Evolutionary conservation across 2,113 vertebrate species (phyloP).

Genomic region (Phalacrocorax pelagicus): DNA sequence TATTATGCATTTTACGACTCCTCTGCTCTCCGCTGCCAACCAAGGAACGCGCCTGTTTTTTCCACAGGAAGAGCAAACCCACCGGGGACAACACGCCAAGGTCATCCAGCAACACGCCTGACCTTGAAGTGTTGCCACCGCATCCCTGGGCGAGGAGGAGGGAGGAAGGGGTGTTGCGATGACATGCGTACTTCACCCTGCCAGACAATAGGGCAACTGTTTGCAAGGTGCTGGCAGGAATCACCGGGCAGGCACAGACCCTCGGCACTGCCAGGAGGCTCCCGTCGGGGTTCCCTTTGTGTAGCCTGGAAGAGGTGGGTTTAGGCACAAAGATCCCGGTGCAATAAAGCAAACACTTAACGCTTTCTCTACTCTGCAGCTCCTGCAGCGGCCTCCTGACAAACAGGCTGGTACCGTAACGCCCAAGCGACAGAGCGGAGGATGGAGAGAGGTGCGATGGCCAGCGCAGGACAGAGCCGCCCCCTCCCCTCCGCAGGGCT

Average conservation of each 20-base stretch:
- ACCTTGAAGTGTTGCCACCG: neutral
- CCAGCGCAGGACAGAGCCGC: neutral
- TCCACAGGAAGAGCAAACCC: neutral
- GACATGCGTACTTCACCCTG: neutral
- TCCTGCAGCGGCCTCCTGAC: neutral
- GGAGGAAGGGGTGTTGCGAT: neutral
- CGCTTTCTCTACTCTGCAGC: rapidly evolving
- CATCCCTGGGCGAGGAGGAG: neutral
- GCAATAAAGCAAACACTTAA: rapidly evolving
- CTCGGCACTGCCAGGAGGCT: neutral
- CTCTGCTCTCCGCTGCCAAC: neutral
- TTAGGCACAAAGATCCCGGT: neutral
- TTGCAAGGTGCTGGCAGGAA: neutral
- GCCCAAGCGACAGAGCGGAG: rapidly evolving
- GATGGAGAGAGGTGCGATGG: neutral
- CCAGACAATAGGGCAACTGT: neutral
- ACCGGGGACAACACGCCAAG: neutral
- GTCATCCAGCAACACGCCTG: neutral
- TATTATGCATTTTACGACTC: neutral
- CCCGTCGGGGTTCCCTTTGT: neutral
- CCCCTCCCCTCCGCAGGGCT: neutral
- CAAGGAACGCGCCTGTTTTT: neutral
- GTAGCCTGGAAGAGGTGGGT: neutral
- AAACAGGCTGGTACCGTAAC: rapidly evolving
- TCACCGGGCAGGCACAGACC: neutral